Conservation (phyloP, 2,888 invertebrate species). For the Trimorus sp. region DNA sequence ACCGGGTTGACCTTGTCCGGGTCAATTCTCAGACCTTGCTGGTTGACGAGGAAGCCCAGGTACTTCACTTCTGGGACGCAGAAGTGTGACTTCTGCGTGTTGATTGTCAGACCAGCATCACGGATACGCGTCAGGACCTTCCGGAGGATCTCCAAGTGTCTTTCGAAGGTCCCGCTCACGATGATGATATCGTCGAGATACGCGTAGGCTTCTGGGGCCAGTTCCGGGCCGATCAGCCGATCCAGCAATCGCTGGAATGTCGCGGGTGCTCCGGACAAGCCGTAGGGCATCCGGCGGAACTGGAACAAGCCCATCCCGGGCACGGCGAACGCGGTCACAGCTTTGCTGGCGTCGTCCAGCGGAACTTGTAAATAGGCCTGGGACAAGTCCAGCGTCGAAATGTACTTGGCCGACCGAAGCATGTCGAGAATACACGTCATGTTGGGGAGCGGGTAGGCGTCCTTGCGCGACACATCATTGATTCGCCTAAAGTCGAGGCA, state of each 20-base stretch:
- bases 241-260: conserved; percentile 10
- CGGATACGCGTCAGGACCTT: neutral
- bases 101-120: neutral
- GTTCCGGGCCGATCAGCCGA: neutral
- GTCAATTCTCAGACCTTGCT: neutral
- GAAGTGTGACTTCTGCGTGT: neutral
- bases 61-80: no score
- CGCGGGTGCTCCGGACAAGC: neutral
- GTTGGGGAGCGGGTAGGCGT: no score
- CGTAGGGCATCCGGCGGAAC: neutral
- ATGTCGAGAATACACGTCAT: no score
- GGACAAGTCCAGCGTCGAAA: no score
- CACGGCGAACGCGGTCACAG: no score
- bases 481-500: no score
- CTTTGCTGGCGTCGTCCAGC: no score
- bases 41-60: neutral
- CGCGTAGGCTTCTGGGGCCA: neutral
- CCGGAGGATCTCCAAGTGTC: neutral
- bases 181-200: neutral
- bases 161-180: neutral
- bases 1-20: neutral
- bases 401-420: no score
- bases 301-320: no score
- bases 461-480: no score
- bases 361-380: no score